Evolutionary conservation across 2,888 invertebrate genomes (phyloP).

Genomic region (Machimus atricapillus): DNA sequence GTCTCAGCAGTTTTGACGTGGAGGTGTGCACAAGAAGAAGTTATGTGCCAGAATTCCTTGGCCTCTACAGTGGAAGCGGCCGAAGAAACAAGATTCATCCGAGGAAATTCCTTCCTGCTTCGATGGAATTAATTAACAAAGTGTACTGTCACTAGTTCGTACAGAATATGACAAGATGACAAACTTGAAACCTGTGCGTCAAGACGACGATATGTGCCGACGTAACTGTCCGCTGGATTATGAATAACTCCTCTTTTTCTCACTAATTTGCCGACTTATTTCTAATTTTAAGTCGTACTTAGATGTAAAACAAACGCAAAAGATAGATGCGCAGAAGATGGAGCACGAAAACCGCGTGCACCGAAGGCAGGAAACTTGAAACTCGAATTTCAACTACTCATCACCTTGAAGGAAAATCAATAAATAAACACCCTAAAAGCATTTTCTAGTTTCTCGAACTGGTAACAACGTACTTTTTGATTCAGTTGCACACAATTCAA

Average conservation of each 20-base stretch:
- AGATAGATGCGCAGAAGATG: not conserved
- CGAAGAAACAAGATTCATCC: not conserved
- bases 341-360: not conserved
- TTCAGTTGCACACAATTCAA: not conserved
- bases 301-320: not conserved
- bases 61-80: not conserved
- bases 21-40: conserved; percentile 10
- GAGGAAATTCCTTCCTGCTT: not conserved
- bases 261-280: conserved; percentile 19
- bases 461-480: conserved; percentile 16
- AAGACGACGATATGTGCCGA: conserved; percentile 17
- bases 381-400: conserved; percentile 37
- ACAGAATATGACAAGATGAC: conserved; percentile 19
- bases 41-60: conserved; percentile 16
- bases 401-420: conserved; percentile 27
- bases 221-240: conserved; percentile 30
- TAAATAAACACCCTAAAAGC: conserved; percentile 47
- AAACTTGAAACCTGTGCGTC: conserved; percentile 22
- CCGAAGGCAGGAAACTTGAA: not conserved
- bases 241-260: conserved; percentile 13
- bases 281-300: conserved; percentile 3
- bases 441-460: conserved; percentile 45
- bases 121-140: conserved; percentile 31
- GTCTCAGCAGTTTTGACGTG: not conserved
- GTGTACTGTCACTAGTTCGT: conserved; percentile 2